Evolutionary conservation across 1,140 invertebrate genomes (phyloP).

Genomic region (Heliconius hewitsoni): DNA sequence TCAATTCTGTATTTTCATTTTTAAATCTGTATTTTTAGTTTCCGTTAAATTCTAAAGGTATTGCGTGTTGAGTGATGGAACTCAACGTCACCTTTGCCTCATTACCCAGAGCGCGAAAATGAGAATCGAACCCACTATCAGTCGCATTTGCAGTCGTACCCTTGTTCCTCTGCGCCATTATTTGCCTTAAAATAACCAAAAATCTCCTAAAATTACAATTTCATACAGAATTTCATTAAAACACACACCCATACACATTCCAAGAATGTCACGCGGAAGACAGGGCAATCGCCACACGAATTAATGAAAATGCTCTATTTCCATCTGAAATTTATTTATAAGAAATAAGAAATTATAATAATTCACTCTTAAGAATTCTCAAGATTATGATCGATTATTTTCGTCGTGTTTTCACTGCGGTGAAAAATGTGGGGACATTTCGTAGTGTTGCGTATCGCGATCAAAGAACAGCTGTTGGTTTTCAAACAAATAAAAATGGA

Average conservation of each 20-base stretch:
- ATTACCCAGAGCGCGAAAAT: too few relatives aligned
- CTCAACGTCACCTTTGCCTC: too few relatives aligned
- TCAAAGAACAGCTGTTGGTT: slow-evolving; percentile 73
- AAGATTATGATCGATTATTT: slow-evolving; percentile 77
- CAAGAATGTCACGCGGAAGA: not conserved
- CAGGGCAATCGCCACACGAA: not conserved
- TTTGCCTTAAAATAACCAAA: too few relatives aligned
- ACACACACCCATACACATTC: not conserved
- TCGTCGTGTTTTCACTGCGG: slow-evolving; percentile 58
- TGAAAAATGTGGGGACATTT: slow-evolving; percentile 70
- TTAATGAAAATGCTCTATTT: slow-evolving; percentile 33
- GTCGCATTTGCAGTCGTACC: too few relatives aligned
- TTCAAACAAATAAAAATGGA: slow-evolving; percentile 75
- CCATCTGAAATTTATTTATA: slow-evolving; percentile 30
- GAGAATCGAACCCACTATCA: too few relatives aligned
- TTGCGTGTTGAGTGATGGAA: too few relatives aligned
- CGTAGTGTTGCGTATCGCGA: slow-evolving; percentile 66
- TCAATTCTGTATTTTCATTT: too few relatives aligned
- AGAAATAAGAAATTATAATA: slow-evolving; percentile 36
- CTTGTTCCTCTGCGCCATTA: too few relatives aligned
- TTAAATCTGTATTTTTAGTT: too few relatives aligned
- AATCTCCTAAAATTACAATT: too few relatives aligned
- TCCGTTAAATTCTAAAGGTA: too few relatives aligned
- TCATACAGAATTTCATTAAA: not conserved
- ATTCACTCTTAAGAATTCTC: slow-evolving; percentile 58